These are phyloP conservation scores for Chrysogorgia sp. DNA, from an alignment of 92 coral and sea anemone species.

Conservation along the genomic window DNA sequence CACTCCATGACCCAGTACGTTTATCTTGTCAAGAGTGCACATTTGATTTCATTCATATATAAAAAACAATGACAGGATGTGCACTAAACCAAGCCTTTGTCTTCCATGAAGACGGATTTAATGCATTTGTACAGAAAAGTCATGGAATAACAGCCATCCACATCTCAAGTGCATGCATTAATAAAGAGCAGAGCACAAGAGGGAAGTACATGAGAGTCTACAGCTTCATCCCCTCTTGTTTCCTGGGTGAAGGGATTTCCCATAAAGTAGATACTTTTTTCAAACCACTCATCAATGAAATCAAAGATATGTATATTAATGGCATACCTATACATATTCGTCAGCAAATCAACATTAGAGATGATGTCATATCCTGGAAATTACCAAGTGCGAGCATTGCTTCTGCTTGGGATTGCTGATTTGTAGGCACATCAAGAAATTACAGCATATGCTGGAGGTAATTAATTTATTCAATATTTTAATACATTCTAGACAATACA, in stretches of 20 bases:
- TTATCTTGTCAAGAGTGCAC: constrained; percentile 59
- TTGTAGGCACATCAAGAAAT: constrained; percentile 69
- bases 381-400: constrained; percentile 57
- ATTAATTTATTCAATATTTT: not conserved
- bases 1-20: constrained; percentile 18
- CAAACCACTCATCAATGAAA: constrained; percentile 66
- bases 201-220: constrained; percentile 48
- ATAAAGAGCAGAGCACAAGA: constrained; percentile 41
- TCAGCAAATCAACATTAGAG: constrained; percentile 27
- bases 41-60: constrained; percentile 45
- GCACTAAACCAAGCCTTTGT: constrained; percentile 63
- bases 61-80: constrained; percentile 49
- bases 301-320: constrained; percentile 56
- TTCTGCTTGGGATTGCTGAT: constrained; percentile 69
- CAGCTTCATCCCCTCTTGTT: constrained; percentile 55
- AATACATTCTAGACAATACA: not conserved
- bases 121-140: constrained; percentile 58
- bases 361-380: constrained; percentile 44
- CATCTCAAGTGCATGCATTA: constrained; percentile 50
- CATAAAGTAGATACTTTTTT: constrained; percentile 72
- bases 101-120: constrained; percentile 67
- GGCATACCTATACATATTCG: constrained; percentile 47
- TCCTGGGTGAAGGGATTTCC: constrained; percentile 57
- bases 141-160: constrained; percentile 65
- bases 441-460: constrained; percentile 68